Evolutionary conservation across 2,888 invertebrate genomes (phyloP).

Genomic region (Drosophila gaucha): DNA sequence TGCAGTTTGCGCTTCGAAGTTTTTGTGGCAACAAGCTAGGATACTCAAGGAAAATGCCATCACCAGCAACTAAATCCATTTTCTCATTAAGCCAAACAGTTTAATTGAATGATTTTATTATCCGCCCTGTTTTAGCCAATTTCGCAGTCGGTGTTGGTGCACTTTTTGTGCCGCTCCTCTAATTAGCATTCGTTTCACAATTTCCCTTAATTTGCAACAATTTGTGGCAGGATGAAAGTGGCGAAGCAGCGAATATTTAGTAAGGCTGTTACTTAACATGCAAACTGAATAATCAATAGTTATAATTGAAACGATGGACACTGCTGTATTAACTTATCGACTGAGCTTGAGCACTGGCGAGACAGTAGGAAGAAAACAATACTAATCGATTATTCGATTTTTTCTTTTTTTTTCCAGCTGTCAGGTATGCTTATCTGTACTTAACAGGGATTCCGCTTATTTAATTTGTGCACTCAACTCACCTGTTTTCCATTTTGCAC

Average conservation of each 20-base stretch:
- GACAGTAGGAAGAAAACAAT: neutral
- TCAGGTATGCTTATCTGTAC: neutral
- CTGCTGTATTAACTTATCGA: conserved; percentile 1
- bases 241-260: conserved; percentile 3
- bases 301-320: conserved; percentile 31
- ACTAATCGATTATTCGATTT: neutral
- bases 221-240: neutral
- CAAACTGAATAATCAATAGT: conserved; percentile 67
- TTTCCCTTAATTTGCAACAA: conserved; percentile 17
- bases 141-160: conserved; percentile 7
- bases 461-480: conserved; percentile 77
- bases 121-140: conserved; percentile 5
- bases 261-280: conserved; percentile 54
- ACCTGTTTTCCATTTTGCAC: conserved; percentile 96
- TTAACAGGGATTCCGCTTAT: conserved; percentile 1
- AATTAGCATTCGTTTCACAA: conserved; percentile 39
- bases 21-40: conserved; percentile 16
- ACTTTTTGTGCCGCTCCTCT: conserved; percentile 31
- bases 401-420: too few relatives aligned
- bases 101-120: conserved; percentile 49
- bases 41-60: conserved; percentile 20
- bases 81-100: conserved; percentile 72
- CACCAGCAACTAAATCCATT: conserved; percentile 64
- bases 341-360: too few relatives aligned
- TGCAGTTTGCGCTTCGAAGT: conserved; percentile 22